Evolutionary conservation across 2,797 vertebrate species (phyloP).

Genomic region (Periophthalmus magnuspinnatus): DNA sequence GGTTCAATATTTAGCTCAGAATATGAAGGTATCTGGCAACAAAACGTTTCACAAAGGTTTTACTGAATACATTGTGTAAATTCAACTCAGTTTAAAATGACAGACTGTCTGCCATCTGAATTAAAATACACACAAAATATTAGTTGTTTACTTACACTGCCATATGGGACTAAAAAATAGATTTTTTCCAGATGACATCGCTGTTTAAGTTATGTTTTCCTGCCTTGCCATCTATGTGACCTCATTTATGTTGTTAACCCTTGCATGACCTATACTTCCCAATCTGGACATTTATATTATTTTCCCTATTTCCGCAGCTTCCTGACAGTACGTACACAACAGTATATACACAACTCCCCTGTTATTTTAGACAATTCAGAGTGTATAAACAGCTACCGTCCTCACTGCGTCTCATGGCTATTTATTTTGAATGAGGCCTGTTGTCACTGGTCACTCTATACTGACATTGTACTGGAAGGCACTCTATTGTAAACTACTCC

Average conservation of each 20-base stretch:
- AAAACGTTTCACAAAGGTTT: too few species aligned
- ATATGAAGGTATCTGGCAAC: not conserved
- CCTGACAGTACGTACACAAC: slow-evolving; percentile 39
- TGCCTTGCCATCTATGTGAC: slow-evolving; percentile 32
- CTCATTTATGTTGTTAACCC: slow-evolving; percentile 52
- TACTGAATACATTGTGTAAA: not conserved
- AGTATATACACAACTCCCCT: slow-evolving; percentile 37
- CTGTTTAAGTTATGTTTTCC: not conserved
- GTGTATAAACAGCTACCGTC: slow-evolving; percentile 40
- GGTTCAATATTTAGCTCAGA: slow-evolving; percentile 17
- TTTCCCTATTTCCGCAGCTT: slow-evolving; percentile 44
- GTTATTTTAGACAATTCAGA: slow-evolving; percentile 33
- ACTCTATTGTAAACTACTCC: not conserved
- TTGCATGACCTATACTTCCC: slow-evolving; percentile 21
- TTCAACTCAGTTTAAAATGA: not conserved
- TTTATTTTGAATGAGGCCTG: slow-evolving; percentile 74
- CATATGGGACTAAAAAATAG: not conserved
- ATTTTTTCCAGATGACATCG: not conserved
- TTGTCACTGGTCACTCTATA: slow-evolving; percentile 54
- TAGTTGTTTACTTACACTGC: too few species aligned
- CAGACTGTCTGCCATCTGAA: too few species aligned
- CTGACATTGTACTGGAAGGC: slow-evolving; percentile 27
- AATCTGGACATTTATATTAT: slow-evolving; percentile 48
- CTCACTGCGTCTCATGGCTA: slow-evolving; percentile 47
- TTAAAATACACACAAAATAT: too few species aligned